phyloP scores from a whole-genome alignment of 2,888 invertebrate genomes.

The Drosophila testacea region DNA sequence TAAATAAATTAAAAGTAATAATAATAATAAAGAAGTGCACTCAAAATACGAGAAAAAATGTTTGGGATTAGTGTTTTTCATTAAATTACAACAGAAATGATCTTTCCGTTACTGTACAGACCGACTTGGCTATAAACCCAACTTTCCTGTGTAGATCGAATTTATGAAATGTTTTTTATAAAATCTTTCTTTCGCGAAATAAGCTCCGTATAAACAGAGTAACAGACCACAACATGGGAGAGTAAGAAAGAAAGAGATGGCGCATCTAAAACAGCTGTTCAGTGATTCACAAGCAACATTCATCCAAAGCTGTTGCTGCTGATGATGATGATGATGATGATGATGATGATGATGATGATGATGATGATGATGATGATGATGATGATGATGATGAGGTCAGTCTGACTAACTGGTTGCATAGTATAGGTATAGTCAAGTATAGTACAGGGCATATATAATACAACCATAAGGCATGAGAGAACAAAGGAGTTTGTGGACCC shows the following conservation, averaged over 20 bases:
- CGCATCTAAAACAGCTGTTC: slow-evolving; percentile 45
- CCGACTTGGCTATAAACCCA: no score
- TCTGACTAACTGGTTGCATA: slow-evolving; percentile 47
- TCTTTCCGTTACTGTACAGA: no score
- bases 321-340: slow-evolving; percentile 22
- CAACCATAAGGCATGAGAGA: slow-evolving; percentile 48
- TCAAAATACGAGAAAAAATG: no score
- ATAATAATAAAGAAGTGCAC: no score
- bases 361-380: slow-evolving; percentile 19
- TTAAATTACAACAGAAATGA: no score
- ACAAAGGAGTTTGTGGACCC: slow-evolving; percentile 52
- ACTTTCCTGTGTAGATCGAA: no score
- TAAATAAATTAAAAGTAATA: no score
- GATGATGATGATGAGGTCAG: slow-evolving; percentile 31
- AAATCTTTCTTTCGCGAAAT: no score
- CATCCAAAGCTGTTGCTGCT: slow-evolving; percentile 12
- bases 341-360: slow-evolving; percentile 18
- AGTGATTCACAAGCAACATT: slow-evolving; percentile 49
- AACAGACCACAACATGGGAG: slow-evolving; percentile 6
- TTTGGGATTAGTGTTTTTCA: no score
- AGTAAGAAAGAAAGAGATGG: slow-evolving; percentile 1
- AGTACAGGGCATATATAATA: slow-evolving; percentile 19
- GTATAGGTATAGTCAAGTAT: not conserved
- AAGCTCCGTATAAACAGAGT: no score
- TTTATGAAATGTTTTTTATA: no score